phyloP scores from a whole-genome alignment of 2,888 invertebrate species.

The Amphimallon solstitiale region DNA sequence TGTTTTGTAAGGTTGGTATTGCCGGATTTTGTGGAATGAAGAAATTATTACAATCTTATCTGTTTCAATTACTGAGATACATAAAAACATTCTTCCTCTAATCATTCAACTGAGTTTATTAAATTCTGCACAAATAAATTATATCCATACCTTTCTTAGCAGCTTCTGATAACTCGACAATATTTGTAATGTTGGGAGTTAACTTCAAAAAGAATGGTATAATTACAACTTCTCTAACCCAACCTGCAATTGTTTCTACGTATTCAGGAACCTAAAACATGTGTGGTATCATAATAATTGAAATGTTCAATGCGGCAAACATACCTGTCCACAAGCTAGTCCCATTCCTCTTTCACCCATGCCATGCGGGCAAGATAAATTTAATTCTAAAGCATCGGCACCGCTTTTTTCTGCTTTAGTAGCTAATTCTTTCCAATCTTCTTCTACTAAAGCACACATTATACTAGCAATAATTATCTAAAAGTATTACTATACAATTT shows the following conservation, averaged over 20 bases:
- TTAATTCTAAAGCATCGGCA: conserved; percentile 94
- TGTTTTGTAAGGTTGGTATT: no score
- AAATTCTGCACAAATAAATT: no score
- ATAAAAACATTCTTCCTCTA: no score
- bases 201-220: conserved; percentile 98
- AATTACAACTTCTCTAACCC: conserved; percentile 87
- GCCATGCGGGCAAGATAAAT: conserved; percentile 97
- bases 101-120: neutral
- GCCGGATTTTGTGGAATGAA: no score
- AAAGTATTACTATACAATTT: conserved; percentile 38
- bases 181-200: conserved; percentile 97
- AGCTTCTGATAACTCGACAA: conserved; percentile 87
- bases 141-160: conserved; percentile 81
- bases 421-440: conserved; percentile 89
- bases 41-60: no score
- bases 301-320: neutral
- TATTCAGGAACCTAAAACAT: conserved; percentile 79
- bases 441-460: conserved; percentile 89
- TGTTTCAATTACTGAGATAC: no score
- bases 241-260: conserved; percentile 88
- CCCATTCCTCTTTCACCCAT: conserved; percentile 99
- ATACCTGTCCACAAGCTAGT: conserved; percentile 94
- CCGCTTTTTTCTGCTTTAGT: conserved; percentile 82
- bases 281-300: neutral
- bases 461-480: conserved; percentile 93